Percentiles rank a stretch among this genome's conserved stretches.
Evolutionary conservation across 2,113 vertebrate genomes (phyloP).

Genomic region (Vanacampus margaritifer): DNA sequence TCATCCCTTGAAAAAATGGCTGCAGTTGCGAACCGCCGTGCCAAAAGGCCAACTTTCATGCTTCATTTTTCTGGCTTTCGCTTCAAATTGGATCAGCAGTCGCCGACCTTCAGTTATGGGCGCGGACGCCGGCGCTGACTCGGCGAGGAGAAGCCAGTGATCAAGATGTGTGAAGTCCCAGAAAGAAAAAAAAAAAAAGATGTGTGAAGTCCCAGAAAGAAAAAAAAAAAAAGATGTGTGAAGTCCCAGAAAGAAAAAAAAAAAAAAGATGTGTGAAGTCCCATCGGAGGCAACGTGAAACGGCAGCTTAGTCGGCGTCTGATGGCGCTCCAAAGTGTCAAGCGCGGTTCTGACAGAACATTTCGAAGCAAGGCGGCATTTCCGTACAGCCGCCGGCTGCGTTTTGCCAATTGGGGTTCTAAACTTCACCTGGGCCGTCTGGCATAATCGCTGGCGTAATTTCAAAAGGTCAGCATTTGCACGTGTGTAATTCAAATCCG

Average conservation of each 20-base stretch:
- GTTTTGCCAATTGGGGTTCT: conserved; percentile 63
- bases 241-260: too few relatives aligned
- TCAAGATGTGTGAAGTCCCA: conserved; percentile 58
- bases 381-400: conserved; percentile 64
- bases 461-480: conserved; percentile 76
- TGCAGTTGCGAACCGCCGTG: conserved; percentile 16
- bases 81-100: conserved; percentile 52
- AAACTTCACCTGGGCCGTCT: conserved; percentile 61
- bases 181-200: too few relatives aligned
- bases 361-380: conserved; percentile 62
- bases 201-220: too few relatives aligned
- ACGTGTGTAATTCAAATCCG: conserved; percentile 74
- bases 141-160: conserved; percentile 36
- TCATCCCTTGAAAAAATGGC: conserved; percentile 44
- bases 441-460: conserved; percentile 74
- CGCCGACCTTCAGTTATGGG: conserved; percentile 58
- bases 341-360: conserved; percentile 54
- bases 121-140: conserved; percentile 39
- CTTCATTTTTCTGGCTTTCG: conserved; percentile 51
- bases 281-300: conserved; percentile 52
- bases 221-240: too few relatives aligned
- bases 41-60: conserved; percentile 30
- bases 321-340: conserved; percentile 32
- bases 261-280: conserved; percentile 61
- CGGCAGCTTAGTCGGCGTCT: conserved; percentile 29